Percentiles rank a stretch among this genome's conserved stretches.
These are phyloP conservation scores for Portunus trituberculatus DNA, from an alignment of 1,140 invertebrate species.

Conservation along the genomic window DNA sequence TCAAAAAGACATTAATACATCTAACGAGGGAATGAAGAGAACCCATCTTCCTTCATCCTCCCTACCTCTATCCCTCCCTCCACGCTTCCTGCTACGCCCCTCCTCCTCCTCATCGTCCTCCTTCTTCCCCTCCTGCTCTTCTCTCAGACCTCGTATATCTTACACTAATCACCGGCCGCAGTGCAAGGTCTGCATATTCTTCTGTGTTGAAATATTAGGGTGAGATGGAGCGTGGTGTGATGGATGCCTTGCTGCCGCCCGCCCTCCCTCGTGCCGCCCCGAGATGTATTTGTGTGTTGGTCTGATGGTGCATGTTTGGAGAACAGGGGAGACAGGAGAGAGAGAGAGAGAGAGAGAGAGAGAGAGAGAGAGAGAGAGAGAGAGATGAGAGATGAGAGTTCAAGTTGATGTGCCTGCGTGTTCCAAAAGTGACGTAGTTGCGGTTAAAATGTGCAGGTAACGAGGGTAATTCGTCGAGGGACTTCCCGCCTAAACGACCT, in stretches of 20 bases:
- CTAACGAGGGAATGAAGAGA: slow-evolving; percentile 21
- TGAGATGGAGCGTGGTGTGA: slow-evolving; percentile 8
- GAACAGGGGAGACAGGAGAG: background rate
- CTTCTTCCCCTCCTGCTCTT: background rate
- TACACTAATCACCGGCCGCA: slow-evolving; percentile 18
- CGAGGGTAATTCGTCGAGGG: background rate
- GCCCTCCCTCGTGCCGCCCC: background rate
- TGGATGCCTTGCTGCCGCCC: background rate
- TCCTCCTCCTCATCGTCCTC: background rate
- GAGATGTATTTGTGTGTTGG: background rate
- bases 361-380: too few species aligned
- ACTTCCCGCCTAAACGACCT: background rate
- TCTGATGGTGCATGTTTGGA: background rate
- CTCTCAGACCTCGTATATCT: background rate
- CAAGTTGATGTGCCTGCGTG: background rate
- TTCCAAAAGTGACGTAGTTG: background rate
- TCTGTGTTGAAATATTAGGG: slow-evolving; percentile 11
- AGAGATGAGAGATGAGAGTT: background rate
- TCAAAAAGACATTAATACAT: background rate
- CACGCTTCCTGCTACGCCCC: background rate
- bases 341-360: background rate
- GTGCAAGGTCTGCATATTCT: slow-evolving; percentile 20
- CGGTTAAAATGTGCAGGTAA: background rate
- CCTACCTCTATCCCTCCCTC: background rate
- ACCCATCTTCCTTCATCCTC: background rate